Conservation (phyloP, 1,140 invertebrate species). For the Megalonaias nervosa region DNA sequence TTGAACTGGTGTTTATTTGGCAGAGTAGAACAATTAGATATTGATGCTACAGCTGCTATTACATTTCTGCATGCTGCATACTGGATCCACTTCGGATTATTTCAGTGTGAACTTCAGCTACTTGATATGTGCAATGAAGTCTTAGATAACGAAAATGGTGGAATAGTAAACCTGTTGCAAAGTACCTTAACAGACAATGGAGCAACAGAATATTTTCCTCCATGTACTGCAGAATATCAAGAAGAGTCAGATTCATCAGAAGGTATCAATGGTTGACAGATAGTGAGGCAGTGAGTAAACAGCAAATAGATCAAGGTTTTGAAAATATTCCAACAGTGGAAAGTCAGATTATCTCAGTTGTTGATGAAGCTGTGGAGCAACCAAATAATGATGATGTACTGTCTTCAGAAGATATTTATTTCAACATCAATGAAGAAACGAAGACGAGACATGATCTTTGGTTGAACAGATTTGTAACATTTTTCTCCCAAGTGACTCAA, state of each 20-base stretch:
- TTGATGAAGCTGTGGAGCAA: not conserved
- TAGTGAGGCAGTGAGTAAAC: too few species aligned
- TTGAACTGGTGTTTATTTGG: conserved; percentile 9
- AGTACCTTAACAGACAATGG: not conserved
- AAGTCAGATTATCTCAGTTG: not conserved
- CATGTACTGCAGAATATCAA: too few species aligned
- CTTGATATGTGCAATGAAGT: conserved; percentile 15
- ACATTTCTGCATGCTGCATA: conserved; percentile 8
- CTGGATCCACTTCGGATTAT: not conserved
- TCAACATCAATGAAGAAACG: not conserved
- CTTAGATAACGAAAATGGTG: not conserved
- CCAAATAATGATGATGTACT: not conserved
- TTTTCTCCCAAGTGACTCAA: conserved; percentile 1
- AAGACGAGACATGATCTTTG: not conserved
- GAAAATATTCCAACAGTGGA: not conserved
- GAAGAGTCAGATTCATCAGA: too few species aligned
- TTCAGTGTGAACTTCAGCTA: conserved; percentile 9
- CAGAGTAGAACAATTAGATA: not conserved
- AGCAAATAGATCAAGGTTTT: too few species aligned
- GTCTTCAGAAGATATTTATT: not conserved
- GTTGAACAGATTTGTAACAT: not conserved
- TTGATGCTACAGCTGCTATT: not conserved
- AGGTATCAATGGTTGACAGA: too few species aligned
- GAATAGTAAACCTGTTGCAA: not conserved
- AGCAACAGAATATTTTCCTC: not conserved